Conservation (phyloP, 2,888 invertebrate genomes). For the Hoplodrina ambigua region DNA sequence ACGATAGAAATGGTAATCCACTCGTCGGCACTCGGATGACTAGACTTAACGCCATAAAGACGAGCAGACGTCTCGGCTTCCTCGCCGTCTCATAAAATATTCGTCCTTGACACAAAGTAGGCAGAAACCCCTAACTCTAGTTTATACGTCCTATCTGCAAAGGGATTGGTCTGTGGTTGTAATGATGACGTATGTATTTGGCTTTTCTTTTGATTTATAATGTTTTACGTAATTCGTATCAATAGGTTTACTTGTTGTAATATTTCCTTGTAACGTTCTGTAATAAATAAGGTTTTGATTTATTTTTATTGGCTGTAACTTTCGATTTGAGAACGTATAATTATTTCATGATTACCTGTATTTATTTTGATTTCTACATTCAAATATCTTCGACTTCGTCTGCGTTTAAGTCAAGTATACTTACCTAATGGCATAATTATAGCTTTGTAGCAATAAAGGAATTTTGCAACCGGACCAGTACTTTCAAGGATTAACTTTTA, state of each 20-base stretch:
- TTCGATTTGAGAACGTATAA: background rate
- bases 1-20: conserved; percentile 17
- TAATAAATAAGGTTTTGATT: background rate
- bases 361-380: conserved; percentile 1
- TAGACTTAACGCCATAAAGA: conserved; percentile 32
- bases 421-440: too few species aligned
- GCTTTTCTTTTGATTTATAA: conserved; percentile 43
- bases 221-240: conserved; percentile 16
- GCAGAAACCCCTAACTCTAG: conserved; percentile 42
- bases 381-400: background rate
- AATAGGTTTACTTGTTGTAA: conserved; percentile 5
- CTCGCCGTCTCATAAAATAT: conserved; percentile 37
- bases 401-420: too few species aligned
- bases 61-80: conserved; percentile 23
- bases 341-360: background rate
- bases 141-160: conserved; percentile 52
- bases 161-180: conserved; percentile 26
- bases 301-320: background rate
- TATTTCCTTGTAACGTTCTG: conserved; percentile 15
- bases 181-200: conserved; percentile 50
- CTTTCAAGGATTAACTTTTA: too few species aligned
- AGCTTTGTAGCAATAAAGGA: too few species aligned
- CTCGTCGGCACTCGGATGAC: conserved; percentile 1
- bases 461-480: too few species aligned
- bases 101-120: conserved; percentile 50